Evolutionary conservation across 2,113 vertebrate species (phyloP), one percentile per base, ranked within the genome.

Genomic region (Hippocampus barbouri): DNA sequence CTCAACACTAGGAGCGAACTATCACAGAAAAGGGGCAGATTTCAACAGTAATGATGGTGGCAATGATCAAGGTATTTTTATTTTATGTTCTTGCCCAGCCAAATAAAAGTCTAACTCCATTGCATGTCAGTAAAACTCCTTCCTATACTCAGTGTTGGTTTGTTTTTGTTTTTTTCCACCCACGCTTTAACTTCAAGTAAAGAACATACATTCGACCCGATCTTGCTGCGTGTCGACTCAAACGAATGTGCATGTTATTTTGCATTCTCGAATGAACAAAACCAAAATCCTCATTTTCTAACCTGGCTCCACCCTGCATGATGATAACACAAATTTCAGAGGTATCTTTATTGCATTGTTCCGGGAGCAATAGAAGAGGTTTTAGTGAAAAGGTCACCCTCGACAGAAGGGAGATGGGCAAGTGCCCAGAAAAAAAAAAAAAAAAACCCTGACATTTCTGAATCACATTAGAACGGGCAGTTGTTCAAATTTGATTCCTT

Each of bases 1-100:
- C 90, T 91, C 91, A 90, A 94, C 91, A 93, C 82, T 90, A 96
- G 95, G 94, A 92, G 91, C 91, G 93, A 94, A 94, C 49, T 51
- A 18, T 53, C 66, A 38, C 94, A 95, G 91, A 91, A 92, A 89
- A 90, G 92, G 85, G 85, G 93, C 94, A 93, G 95, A 93, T 94
- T 93, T 95, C 92, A 92, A 89, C 91, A 95, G 86, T 95, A 96
- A 95, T 94, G 94, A 94, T 85, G 93, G 90, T 91, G 94, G 86
- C 89, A 91, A 90, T 89, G 93, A 95, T 83, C 89, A 95, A 95
- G 94, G 95, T 97, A 96, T 95, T 95, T 95, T 94, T 90, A 89
- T 86, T 75, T 15, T 1, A 14, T 59, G 23, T 45, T 45, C 80
- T 76, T 74, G 64, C 70, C 69, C 73, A 20, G 54, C n/a, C 71